phyloP scores from a whole-genome alignment of 53 echinoderm and acorn worm species.

The Hippasteria phrygiana region DNA sequence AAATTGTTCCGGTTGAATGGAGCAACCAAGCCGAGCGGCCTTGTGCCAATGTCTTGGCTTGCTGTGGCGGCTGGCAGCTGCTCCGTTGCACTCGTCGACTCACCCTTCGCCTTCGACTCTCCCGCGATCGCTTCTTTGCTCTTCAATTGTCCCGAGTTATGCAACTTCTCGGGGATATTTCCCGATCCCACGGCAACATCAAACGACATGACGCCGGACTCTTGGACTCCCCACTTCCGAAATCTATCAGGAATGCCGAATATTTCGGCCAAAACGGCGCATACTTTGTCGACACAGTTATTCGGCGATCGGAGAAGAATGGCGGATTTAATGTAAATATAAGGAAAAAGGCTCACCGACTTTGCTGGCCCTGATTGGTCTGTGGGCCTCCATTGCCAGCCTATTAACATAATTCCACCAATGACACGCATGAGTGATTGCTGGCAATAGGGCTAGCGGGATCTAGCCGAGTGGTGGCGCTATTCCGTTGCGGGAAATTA shows the following conservation, averaged over 20 bases:
- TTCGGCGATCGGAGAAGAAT: conserved; percentile 51
- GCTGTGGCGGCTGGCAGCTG: conserved; percentile 30
- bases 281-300: conserved; percentile 18
- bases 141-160: conserved; percentile 36
- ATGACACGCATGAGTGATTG: conserved; percentile 68
- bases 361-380: conserved; percentile 51
- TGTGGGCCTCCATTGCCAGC: neutral
- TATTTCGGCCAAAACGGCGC: conserved; percentile 34
- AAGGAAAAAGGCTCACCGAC: conserved; percentile 55
- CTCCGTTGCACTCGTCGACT: conserved; percentile 4
- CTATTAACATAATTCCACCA: conserved; percentile 64
- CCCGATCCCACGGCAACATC: conserved; percentile 59
- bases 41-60: conserved; percentile 55
- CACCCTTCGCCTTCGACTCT: conserved; percentile 27
- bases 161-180: conserved; percentile 47
- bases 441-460: conserved; percentile 31
- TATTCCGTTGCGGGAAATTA: conserved; percentile 24
- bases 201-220: conserved; percentile 48
- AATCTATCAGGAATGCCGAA: conserved; percentile 36
- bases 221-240: neutral
- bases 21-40: conserved; percentile 61
- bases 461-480: conserved; percentile 46
- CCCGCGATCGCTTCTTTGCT: conserved; percentile 16
- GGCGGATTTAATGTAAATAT: conserved; percentile 67
- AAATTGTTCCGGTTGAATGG: conserved; percentile 70